phyloP scores from a whole-genome alignment of 2,888 invertebrate genomes.

The Ophraella communa region DNA sequence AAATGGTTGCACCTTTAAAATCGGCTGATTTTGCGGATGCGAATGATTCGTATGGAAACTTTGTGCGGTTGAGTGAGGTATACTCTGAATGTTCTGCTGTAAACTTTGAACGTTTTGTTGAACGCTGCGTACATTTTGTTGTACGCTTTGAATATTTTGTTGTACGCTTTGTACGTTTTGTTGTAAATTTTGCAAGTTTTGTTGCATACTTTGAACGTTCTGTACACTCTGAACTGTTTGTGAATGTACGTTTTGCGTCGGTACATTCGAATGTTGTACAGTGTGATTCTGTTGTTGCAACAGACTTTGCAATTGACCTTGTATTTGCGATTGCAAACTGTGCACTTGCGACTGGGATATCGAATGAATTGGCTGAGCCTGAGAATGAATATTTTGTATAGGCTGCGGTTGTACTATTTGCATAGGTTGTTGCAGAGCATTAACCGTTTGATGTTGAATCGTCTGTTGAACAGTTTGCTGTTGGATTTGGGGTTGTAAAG shows the following conservation, averaged over 20 bases:
- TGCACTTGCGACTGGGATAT: constrained; percentile 52
- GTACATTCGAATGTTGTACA: constrained; percentile 43
- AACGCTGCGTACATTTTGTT: constrained; percentile 35
- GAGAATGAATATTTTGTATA: constrained; percentile 53
- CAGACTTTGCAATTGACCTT: constrained; percentile 49
- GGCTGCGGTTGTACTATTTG: constrained; percentile 57
- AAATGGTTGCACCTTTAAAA: constrained; percentile 55
- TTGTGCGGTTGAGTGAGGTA: constrained; percentile 38
- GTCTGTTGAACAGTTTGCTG: constrained; percentile 57
- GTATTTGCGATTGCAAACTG: constrained; percentile 53
- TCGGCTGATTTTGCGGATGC: constrained; percentile 49
- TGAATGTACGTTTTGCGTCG: constrained; percentile 43
- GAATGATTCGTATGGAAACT: constrained; percentile 40
- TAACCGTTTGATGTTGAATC: constrained; percentile 53
- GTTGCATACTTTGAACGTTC: constrained; percentile 35
- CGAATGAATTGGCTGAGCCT: constrained; percentile 49
- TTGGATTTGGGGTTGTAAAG: constrained; percentile 55
- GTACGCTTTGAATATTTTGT: constrained; percentile 29
- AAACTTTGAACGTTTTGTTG: constrained; percentile 38
- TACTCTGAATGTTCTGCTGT: constrained; percentile 38
- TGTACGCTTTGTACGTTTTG: constrained; percentile 32
- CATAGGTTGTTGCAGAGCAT: constrained; percentile 54
- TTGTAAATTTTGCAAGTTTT: constrained; percentile 29
- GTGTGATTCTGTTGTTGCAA: constrained; percentile 47
- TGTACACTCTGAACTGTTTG: constrained; percentile 37